phyloP scores from a whole-genome alignment of 2,888 invertebrate species.

The Acholoe squamosa region DNA sequence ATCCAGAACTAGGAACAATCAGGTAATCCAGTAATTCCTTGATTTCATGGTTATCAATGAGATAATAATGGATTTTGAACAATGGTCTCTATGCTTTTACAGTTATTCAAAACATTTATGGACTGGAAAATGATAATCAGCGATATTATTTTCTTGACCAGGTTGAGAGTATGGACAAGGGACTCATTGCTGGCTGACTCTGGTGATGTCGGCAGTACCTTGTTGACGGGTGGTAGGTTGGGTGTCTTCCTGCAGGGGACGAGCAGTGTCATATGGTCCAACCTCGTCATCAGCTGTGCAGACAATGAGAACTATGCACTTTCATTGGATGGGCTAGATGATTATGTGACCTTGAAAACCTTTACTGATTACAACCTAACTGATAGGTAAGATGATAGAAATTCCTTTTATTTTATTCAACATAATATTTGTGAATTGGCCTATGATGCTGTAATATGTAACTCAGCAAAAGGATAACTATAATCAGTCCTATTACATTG shows the following conservation, averaged over 20 bases:
- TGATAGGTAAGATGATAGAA: neutral
- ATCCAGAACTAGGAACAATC: slow-evolving; percentile 72
- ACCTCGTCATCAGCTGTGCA: slow-evolving; percentile 71
- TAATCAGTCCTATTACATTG: no score
- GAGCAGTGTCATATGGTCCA: slow-evolving; percentile 73
- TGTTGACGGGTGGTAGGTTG: slow-evolving; percentile 74
- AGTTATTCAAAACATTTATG: no score
- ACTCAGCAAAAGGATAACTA: no score
- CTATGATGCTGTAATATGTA: no score
- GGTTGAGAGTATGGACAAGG: neutral
- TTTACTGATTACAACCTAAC: slow-evolving; percentile 63
- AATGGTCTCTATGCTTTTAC: no score
- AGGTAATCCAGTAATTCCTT: slow-evolving; percentile 64
- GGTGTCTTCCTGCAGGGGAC: slow-evolving; percentile 75
- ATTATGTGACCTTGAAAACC: slow-evolving; percentile 72
- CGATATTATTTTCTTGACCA: neutral
- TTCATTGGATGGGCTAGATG: slow-evolving; percentile 72
- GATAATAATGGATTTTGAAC: no score
- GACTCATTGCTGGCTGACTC: slow-evolving; percentile 72
- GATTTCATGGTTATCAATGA: no score
- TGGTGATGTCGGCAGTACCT: slow-evolving; percentile 72
- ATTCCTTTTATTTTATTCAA: no score
- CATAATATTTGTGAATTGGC: no score
- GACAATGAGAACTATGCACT: slow-evolving; percentile 70
- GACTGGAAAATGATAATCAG: no score